Evolutionary conservation across 1,140 invertebrate species (phyloP).

Genomic region (Hylyphantes graminicola): DNA sequence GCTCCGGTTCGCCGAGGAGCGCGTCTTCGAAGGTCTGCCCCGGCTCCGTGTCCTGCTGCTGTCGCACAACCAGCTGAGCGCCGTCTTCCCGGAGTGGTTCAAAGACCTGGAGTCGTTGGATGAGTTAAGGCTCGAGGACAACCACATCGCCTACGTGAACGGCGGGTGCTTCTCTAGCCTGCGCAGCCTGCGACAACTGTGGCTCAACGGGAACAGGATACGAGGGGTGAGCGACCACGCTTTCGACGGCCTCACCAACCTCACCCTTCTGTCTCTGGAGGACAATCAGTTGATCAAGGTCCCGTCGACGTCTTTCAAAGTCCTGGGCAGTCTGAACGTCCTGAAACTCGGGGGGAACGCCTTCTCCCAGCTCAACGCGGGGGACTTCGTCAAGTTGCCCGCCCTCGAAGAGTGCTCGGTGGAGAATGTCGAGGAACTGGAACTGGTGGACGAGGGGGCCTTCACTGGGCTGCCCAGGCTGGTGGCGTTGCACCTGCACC

Average conservation of each 20-base stretch:
- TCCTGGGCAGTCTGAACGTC: conserved; percentile 73
- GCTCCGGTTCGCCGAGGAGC: conserved; percentile 75
- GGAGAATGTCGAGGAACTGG: conserved; percentile 66
- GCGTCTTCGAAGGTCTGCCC: conserved; percentile 74
- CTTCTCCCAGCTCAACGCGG: conserved; percentile 69
- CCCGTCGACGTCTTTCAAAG: conserved; percentile 63
- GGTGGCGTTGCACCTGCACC: conserved; percentile 66
- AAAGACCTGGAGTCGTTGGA: conserved; percentile 62
- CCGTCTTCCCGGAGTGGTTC: conserved; percentile 66
- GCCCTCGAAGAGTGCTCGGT: conserved; percentile 66
- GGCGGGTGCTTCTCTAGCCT: conserved; percentile 86
- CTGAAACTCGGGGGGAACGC: conserved; percentile 84
- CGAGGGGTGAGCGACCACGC: conserved; percentile 89
- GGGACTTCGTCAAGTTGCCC: conserved; percentile 65
- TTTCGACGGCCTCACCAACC: conserved; percentile 79
- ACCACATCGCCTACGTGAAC: conserved; percentile 87
- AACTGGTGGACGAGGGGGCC: conserved; percentile 67
- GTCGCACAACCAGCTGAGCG: conserved; percentile 74
- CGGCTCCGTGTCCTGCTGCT: conserved; percentile 82
- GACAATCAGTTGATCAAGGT: conserved; percentile 64
- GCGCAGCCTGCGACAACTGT: conserved; percentile 80
- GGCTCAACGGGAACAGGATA: conserved; percentile 83
- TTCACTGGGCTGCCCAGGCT: conserved; percentile 68
- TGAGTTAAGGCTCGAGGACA: conserved; percentile 79
- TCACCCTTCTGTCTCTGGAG: conserved; percentile 62